Base-by-base conservation (phyloP, 1,140 invertebrate species). In the Heliconius melpomene region DNA sequence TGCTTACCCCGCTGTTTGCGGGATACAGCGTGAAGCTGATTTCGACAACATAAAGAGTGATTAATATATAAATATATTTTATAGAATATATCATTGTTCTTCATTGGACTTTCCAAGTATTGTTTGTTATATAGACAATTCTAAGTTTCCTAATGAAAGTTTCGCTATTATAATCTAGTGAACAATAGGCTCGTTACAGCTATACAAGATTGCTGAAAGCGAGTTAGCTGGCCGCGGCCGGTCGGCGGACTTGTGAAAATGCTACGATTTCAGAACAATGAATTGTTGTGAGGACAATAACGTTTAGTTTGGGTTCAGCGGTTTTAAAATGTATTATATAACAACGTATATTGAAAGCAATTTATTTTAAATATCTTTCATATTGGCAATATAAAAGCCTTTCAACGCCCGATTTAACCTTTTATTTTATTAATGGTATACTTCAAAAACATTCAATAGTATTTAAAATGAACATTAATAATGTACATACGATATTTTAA, bases 241-340 rank as follows among this genome's bases (percentile, higher is more conserved):
- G 46, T 52, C 46, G 73, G 0, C n/a, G 73, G 40, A 74, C 54
- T 72, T 73, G 52, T 57, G 66, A 23, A 73, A 78, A 74, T 60
- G 32, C 70, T 72, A 13, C 72, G 38, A 74, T 78, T 60, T 74
- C 36, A 74, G 50, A 78, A 74, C 72, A 78, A 78, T 74, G 18
- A 36, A 52, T 74, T 57, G 77, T 78, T 73, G 32, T 20, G 70
- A 78, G 32, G 36, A 78, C 57, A 74, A 78, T 32, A 72, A 40
- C 18, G 32, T 23, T 72, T 50, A 66, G 26, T 57, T 66, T 46
- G 26, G 23, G 76, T 18, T 72, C 66, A 74, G 29, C 32, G 11
- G 60, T 66, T 66, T 66, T 29, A 66, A 29, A 66, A 66, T 66
- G 11, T 60, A 66, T 66, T 11, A 13, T 66, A 66, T 16, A 60